phyloP scores from a whole-genome alignment of 2,113 vertebrate species.

The Nasalis larvatus region DNA sequence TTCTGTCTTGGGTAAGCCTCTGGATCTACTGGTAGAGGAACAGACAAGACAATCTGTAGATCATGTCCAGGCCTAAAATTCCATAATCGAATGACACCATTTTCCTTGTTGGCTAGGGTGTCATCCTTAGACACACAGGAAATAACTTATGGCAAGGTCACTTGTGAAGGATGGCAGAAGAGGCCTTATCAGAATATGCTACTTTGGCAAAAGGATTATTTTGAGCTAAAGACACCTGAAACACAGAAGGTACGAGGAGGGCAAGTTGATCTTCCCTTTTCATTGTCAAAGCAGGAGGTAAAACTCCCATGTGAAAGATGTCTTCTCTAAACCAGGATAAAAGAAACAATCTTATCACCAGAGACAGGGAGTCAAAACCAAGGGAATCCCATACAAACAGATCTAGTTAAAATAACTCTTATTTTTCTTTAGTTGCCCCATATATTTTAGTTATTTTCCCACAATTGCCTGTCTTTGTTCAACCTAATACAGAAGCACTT shows the following conservation, averaged over 20 bases:
- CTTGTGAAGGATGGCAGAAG: neutral
- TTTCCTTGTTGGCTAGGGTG: neutral
- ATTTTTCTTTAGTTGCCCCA: neutral
- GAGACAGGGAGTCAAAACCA: neutral
- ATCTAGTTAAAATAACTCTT: neutral
- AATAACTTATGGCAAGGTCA: neutral
- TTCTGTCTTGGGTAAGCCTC: neutral
- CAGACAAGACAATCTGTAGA: neutral
- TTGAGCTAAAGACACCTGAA: neutral
- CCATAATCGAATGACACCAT: neutral
- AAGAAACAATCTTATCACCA: neutral
- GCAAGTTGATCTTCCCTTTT: neutral
- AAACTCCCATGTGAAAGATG: neutral
- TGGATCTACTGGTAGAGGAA: neutral
- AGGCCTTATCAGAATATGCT: neutral
- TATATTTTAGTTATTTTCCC: neutral
- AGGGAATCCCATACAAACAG: neutral
- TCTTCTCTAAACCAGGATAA: neutral
- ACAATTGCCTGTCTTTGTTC: neutral
- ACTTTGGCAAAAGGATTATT: neutral
- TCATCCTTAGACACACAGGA: neutral
- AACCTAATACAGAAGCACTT: neutral
- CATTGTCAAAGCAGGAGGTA: neutral
- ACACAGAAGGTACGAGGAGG: neutral
- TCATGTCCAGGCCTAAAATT: neutral